phyloP scores from a whole-genome alignment of 2,113 vertebrate genomes.

The Corynorhinus townsendii region DNA sequence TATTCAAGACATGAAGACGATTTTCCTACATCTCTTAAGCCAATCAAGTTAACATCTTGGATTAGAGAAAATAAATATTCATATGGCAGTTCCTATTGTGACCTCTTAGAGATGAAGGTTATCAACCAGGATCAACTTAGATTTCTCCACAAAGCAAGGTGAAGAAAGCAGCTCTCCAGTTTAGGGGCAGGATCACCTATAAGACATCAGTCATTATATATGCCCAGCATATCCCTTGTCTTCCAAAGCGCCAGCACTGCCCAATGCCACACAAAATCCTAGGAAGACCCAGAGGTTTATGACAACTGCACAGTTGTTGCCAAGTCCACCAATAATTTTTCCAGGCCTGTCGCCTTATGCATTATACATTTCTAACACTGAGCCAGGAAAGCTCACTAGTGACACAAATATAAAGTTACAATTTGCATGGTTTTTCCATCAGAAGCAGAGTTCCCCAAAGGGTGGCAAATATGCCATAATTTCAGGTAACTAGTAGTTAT shows the following conservation, averaged over 20 bases:
- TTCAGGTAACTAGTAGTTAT: not conserved
- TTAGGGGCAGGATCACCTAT: not conserved
- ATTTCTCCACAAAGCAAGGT: not conserved
- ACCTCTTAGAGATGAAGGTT: not conserved
- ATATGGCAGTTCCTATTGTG: not conserved
- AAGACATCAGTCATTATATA: not conserved
- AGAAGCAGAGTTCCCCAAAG: conserved; percentile 1
- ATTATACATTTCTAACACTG: not conserved
- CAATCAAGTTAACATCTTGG: not conserved
- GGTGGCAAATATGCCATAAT: not conserved
- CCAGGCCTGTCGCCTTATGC: not conserved
- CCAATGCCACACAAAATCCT: not conserved
- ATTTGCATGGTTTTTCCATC: not conserved
- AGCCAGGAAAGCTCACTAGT: not conserved
- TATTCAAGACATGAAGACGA: not conserved
- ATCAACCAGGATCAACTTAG: not conserved
- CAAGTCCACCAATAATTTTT: not conserved
- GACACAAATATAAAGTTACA: not conserved
- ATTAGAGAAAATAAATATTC: not conserved
- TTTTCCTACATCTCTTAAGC: not conserved
- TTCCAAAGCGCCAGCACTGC: not conserved
- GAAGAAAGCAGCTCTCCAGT: not conserved
- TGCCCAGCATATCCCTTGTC: not conserved
- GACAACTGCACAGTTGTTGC: not conserved
- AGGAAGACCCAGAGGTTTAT: not conserved